A percentile compares a stretch with the other conserved stretches of the same genome.
These are phyloP conservation scores for Tenualosa ilisha DNA, from an alignment of 2,797 vertebrate species.

Conservation along the genomic window DNA sequence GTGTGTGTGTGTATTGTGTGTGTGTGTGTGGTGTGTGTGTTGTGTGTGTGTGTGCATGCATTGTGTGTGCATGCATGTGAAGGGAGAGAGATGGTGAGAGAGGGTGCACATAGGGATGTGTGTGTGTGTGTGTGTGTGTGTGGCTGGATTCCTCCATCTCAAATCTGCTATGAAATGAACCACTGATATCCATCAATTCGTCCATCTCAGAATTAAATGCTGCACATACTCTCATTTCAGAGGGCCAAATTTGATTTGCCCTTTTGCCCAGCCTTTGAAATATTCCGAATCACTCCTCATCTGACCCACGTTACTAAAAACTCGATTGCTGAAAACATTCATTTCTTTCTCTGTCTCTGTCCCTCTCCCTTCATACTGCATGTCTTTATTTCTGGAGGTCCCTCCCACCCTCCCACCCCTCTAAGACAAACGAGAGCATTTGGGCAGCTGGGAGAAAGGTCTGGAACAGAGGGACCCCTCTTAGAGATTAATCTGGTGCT, in stretches of 20 bases:
- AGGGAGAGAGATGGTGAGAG: background rate
- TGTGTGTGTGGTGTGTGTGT: background rate
- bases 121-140: conserved; percentile 17
- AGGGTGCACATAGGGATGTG: background rate
- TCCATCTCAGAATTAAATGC: background rate
- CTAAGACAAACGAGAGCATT: background rate
- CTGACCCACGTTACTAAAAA: background rate
- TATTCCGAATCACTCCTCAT: background rate
- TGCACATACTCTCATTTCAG: background rate
- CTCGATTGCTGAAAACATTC: background rate
- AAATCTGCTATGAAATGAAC: background rate
- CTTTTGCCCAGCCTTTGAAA: background rate
- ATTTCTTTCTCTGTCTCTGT: background rate
- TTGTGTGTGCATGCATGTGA: background rate
- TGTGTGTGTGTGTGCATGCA: background rate
- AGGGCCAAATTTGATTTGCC: background rate
- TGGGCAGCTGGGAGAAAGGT: background rate
- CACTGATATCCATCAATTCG: background rate
- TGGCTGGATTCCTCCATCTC: background rate
- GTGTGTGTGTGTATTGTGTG: background rate
- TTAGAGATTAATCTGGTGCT: conserved; percentile 18
- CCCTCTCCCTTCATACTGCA: background rate
- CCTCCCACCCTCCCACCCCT: background rate
- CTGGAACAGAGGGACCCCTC: background rate
- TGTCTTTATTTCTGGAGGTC: background rate